A percentile compares a stretch with the other conserved stretches of the same genome.
These are phyloP conservation scores for Pseudochirops corinnae DNA, from an alignment of 2,797 vertebrate genomes.

Conservation along the genomic window DNA sequence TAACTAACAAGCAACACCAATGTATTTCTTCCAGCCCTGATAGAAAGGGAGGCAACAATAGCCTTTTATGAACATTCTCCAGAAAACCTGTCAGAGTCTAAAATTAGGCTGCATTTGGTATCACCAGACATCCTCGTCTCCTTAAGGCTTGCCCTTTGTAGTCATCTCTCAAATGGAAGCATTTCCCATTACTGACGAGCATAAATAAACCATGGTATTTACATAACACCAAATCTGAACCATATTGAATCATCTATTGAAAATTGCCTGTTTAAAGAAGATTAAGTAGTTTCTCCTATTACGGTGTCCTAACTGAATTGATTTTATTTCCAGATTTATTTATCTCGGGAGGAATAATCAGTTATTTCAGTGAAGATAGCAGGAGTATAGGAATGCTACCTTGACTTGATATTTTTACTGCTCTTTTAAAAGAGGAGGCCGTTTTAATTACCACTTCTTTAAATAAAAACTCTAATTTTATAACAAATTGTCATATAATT, in stretches of 20 bases:
- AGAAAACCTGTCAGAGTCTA: slow-evolving; percentile 78
- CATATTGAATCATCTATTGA: slow-evolving; percentile 72
- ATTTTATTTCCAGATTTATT: slow-evolving; percentile 45
- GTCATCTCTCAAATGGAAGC: slow-evolving; percentile 60
- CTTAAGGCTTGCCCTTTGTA: slow-evolving; percentile 63
- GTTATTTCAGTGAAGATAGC: slow-evolving; percentile 66
- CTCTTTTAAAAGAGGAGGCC: slow-evolving; percentile 34
- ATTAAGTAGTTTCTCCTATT: slow-evolving; percentile 64
- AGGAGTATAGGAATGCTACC: slow-evolving; percentile 36
- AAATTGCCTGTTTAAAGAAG: slow-evolving; percentile 64
- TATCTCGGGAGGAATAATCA: slow-evolving; percentile 44
- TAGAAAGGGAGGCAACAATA: slow-evolving; percentile 61
- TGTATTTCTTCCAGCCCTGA: slow-evolving; percentile 60
- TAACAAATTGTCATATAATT: background rate
- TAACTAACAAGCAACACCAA: slow-evolving; percentile 45
- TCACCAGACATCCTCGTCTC: slow-evolving; percentile 67
- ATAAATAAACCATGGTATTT: slow-evolving; percentile 63
- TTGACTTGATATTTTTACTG: slow-evolving; percentile 44
- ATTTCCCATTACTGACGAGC: background rate
- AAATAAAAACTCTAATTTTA: slow-evolving; percentile 7
- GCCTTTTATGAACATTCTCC: slow-evolving; percentile 73
- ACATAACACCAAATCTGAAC: slow-evolving; percentile 67
- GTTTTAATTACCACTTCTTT: slow-evolving; percentile 49
- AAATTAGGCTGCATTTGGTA: slow-evolving; percentile 79
- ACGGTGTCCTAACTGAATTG: slow-evolving; percentile 57